Evolutionary conservation across 2,888 invertebrate genomes (phyloP).

Genomic region (Eupithecia inturbata): DNA sequence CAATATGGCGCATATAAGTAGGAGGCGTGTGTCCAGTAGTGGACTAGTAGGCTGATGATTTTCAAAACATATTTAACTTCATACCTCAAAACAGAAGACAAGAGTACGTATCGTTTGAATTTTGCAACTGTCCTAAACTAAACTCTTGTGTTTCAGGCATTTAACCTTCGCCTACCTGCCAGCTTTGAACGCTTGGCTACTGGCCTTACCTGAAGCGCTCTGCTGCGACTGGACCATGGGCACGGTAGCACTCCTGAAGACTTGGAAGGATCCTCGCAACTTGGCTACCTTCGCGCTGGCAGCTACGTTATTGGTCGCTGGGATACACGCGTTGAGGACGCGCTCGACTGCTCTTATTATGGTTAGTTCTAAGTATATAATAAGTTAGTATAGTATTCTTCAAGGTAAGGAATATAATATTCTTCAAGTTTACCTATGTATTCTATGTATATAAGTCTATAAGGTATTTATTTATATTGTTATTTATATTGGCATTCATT

Average conservation of each 20-base stretch:
- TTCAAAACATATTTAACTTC: too few species aligned
- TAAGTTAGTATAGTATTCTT: too few species aligned
- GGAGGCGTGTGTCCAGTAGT: too few species aligned
- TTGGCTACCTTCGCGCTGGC: slow-evolving; percentile 90
- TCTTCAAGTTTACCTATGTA: background rate
- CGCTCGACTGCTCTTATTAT: slow-evolving; percentile 77
- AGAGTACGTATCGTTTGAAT: too few species aligned
- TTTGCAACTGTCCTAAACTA: too few species aligned
- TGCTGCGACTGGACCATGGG: slow-evolving; percentile 99
- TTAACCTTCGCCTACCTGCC: slow-evolving; percentile 97
- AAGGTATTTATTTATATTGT: background rate
- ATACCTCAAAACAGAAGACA: too few species aligned
- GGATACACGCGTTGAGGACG: slow-evolving; percentile 77
- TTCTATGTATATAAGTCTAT: background rate
- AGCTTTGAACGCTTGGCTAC: slow-evolving; percentile 94
- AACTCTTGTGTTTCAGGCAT: slow-evolving; percentile 83
- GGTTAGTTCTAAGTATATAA: slow-evolving; percentile 67
- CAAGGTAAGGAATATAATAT: too few species aligned
- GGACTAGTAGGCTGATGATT: too few species aligned
- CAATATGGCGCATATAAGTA: too few species aligned
- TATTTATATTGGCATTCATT: too few species aligned
- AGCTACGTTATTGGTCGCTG: slow-evolving; percentile 83
- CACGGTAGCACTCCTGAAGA: slow-evolving; percentile 93
- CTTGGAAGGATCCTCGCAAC: slow-evolving; percentile 92
- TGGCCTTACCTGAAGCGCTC: slow-evolving; percentile 94